Evolutionary conservation across 92 coral and sea anemone species (phyloP), one percentile per base, ranked within the genome.

Genomic region (Heteractis magnifica): DNA sequence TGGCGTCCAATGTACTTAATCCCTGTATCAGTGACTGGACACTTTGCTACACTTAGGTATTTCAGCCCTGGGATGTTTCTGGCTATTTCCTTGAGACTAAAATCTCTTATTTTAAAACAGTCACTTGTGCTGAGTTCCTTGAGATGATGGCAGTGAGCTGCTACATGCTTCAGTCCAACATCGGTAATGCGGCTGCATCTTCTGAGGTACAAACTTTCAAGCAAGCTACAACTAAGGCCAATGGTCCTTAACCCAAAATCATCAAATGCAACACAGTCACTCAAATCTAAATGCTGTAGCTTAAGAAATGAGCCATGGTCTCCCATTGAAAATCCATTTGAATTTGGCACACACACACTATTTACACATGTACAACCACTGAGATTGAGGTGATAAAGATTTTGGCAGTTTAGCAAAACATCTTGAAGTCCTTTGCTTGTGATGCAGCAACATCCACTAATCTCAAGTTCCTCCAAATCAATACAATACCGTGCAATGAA

Each of bases 221-320:
- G 92, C 71, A 92, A 77, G 3, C 92, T 86, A 80, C 99, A 96
- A 34, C 91, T 92, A 49, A 96, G 88, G 0, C 99, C 94, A 71
- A 96, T 88, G 16, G 91, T 90, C 80, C 99, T 68, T 56, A 96
- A 81, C 52, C 99, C 99, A 56, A 96, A 75, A 85, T 96, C 99
- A 87, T 96, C 99, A 85, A 96, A 94, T 75, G 99, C 99, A 12
- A 94, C 98, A 87, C 99, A 96, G 77, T 96, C 99, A 87, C 98
- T 94, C 70, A 96, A 75, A 80, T 96, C 98, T 88, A 96, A 89
- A 72, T 94, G 90, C 58, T 83, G 91, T 75, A 96, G 79, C 82
- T 86, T 92, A 16, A 94, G 85, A 76, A 86, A 90, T 76, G 88
- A 84, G 34, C 97, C 94, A 51, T 90, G 89, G 71, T 94, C 89